Percentiles rank a stretch among this genome's conserved stretches.
Conservation (phyloP, 2,888 invertebrate species). For the Leptopilina myrica region DNA sequence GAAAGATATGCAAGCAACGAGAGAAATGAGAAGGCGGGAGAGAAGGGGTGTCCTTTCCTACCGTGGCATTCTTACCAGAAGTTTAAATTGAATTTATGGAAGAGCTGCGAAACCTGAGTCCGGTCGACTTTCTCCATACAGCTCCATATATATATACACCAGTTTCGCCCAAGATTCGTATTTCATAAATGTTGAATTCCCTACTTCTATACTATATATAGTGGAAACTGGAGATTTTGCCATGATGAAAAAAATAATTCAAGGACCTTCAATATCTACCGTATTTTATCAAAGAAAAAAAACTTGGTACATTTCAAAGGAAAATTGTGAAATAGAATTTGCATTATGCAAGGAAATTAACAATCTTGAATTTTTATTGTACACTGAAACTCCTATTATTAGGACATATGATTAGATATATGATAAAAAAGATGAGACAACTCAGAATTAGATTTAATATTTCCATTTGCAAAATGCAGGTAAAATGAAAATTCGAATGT, state of each 20-base stretch:
- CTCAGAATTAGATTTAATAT: too few species aligned
- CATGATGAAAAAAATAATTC: conserved; percentile 33
- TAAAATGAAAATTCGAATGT: too few species aligned
- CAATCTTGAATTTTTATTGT: too few species aligned
- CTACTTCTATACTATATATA: not conserved
- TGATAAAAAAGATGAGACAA: too few species aligned
- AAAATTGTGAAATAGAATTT: too few species aligned
- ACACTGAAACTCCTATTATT: too few species aligned
- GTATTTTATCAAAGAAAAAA: too few species aligned
- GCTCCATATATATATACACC: conserved; percentile 31
- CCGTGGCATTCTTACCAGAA: conserved; percentile 65
- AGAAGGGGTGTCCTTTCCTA: conserved; percentile 44
- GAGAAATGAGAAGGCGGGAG: conserved; percentile 56
- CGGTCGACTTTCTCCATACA: conserved; percentile 47
- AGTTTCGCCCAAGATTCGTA: conserved; percentile 46
- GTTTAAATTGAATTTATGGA: conserved; percentile 66
- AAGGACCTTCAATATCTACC: conserved; percentile 14
- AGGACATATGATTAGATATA: too few species aligned
- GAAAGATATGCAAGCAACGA: conserved; percentile 46
- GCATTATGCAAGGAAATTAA: too few species aligned
- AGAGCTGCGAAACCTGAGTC: conserved; percentile 53
- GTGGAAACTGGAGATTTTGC: conserved; percentile 15
- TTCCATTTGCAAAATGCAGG: too few species aligned
- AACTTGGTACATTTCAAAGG: too few species aligned
- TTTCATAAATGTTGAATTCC: conserved; percentile 42